These are phyloP conservation scores for Apotomis betuletana DNA, from an alignment of 2,888 invertebrate species.

Conservation along the genomic window DNA sequence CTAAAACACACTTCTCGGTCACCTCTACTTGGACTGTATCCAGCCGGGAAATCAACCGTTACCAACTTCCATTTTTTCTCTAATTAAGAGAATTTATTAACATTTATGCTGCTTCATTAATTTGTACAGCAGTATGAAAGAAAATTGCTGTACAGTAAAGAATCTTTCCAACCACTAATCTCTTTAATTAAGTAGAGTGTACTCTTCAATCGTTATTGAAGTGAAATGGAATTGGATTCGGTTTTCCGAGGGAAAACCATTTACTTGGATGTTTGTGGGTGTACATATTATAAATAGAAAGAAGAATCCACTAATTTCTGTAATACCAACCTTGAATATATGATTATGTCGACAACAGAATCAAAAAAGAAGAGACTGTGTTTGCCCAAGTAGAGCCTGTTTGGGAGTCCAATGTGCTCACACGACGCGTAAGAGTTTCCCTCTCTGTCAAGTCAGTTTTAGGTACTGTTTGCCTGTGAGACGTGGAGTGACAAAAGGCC, in stretches of 20 bases:
- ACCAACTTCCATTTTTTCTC: background rate
- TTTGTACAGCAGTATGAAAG: conserved; percentile 2
- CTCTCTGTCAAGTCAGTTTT: too few relatives aligned
- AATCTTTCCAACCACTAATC: background rate
- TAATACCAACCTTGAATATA: too few relatives aligned
- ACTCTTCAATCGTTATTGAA: background rate
- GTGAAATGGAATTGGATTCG: background rate
- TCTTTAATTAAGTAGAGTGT: conserved; percentile 8
- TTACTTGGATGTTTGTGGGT: background rate
- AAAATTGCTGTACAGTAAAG: conserved; percentile 2
- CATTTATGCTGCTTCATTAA: conserved; percentile 5
- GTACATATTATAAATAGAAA: background rate
- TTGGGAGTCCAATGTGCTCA: too few relatives aligned
- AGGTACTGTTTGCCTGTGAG: too few relatives aligned
- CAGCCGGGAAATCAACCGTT: conserved; percentile 16
- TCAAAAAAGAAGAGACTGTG: too few relatives aligned
- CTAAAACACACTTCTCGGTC: too few relatives aligned
- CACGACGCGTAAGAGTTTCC: too few relatives aligned
- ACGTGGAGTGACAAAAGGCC: too few relatives aligned
- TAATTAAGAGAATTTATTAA: conserved; percentile 15
- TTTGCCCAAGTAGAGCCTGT: too few relatives aligned
- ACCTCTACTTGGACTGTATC: background rate
- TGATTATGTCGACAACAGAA: too few relatives aligned
- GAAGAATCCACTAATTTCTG: too few relatives aligned
- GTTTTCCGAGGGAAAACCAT: background rate